These are phyloP conservation scores for Sebastolobus alascanus DNA, from an alignment of 2,797 vertebrate species.

Conservation along the genomic window DNA sequence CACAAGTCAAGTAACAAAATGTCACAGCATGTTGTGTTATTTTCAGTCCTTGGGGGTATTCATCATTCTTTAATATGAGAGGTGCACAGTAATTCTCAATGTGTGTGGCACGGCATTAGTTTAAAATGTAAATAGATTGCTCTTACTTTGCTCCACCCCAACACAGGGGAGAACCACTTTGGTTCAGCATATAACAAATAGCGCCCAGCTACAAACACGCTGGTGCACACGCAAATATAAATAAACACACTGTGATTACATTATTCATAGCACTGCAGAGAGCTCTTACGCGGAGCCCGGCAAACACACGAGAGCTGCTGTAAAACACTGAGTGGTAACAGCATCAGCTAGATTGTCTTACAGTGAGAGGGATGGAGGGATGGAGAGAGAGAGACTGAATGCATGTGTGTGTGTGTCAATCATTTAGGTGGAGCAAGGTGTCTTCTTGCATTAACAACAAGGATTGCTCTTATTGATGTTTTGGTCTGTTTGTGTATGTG, in stretches of 20 bases:
- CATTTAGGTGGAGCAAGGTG: slow-evolving; percentile 26
- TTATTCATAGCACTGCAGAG: slow-evolving; percentile 76
- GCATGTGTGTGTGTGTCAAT: slow-evolving; percentile 36
- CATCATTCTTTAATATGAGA: slow-evolving; percentile 36
- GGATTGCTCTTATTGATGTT: slow-evolving; percentile 40
- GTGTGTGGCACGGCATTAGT: slow-evolving; percentile 25
- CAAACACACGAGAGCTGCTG: slow-evolving; percentile 62
- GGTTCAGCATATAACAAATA: slow-evolving; percentile 50
- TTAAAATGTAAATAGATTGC: slow-evolving; percentile 53
- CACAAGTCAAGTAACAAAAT: slow-evolving; percentile 29
- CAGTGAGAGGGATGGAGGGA: slow-evolving; percentile 21
- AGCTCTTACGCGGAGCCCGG: slow-evolving; percentile 54
- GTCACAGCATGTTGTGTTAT: slow-evolving; percentile 21
- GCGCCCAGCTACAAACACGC: slow-evolving; percentile 22
- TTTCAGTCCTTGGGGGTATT: slow-evolving; percentile 17
- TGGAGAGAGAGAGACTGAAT: slow-evolving; percentile 13
- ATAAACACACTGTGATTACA: slow-evolving; percentile 59
- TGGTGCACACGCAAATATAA: slow-evolving; percentile 2
- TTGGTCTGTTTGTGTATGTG: neutral
- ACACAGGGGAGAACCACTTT: slow-evolving; percentile 36
- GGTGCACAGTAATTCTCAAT: slow-evolving; percentile 3
- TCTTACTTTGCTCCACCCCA: slow-evolving; percentile 33
- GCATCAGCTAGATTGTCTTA: slow-evolving; percentile 60
- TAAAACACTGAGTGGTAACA: slow-evolving; percentile 67
- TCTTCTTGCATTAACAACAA: slow-evolving; percentile 37